Percentiles rank a stretch among this genome's conserved stretches.
These are phyloP conservation scores for Psilopogon haemacephalus DNA, from an alignment of 2,113 vertebrate species.

Conservation along the genomic window DNA sequence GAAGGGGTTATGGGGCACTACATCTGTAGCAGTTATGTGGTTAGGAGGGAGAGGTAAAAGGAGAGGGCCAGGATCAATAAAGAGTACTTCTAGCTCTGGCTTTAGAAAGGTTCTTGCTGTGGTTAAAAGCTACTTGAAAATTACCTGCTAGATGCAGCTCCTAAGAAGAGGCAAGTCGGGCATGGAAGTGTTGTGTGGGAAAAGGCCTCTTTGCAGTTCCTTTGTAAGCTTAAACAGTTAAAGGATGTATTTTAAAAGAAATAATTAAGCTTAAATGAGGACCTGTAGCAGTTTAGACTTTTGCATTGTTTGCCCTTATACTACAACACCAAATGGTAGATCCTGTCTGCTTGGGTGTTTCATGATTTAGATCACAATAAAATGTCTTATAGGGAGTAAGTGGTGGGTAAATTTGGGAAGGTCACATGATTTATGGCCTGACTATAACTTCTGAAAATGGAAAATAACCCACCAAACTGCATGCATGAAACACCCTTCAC, in stretches of 20 bases:
- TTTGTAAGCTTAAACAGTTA: neutral
- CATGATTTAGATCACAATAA: neutral
- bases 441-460: neutral
- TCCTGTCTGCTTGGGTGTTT: neutral
- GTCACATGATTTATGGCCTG: accelerated
- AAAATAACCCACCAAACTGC: neutral
- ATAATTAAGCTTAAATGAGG: neutral
- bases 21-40: neutral
- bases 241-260: neutral
- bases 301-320: neutral
- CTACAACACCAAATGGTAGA: neutral
- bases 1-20: neutral
- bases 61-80: neutral
- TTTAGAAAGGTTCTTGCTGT: neutral
- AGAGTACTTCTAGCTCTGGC: neutral
- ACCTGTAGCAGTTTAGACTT: neutral
- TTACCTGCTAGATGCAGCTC: neutral
- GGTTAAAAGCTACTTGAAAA: neutral
- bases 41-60: neutral
- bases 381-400: neutral
- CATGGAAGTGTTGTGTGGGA: neutral
- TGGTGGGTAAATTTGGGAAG: neutral
- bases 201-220: neutral
- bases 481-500: neutral
- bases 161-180: neutral